A percentile compares a stretch with the other conserved stretches of the same genome.
Conservation (phyloP, 2,797 vertebrate genomes). For the Antennarius maculatus region DNA sequence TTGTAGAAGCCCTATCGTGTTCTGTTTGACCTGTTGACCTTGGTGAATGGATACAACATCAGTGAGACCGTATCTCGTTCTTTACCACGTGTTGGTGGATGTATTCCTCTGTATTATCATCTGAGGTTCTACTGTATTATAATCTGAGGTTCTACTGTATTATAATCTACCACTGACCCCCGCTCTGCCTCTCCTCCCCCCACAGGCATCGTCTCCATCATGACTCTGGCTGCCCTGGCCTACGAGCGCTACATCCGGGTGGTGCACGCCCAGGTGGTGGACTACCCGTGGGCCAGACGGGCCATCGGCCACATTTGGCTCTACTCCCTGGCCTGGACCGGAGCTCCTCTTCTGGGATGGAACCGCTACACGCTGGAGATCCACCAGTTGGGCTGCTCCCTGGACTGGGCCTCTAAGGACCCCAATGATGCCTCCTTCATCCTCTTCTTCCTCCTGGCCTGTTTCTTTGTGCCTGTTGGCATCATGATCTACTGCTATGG, state of each 20-base stretch:
- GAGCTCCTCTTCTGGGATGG: constrained; percentile 92
- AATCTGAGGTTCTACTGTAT: no score
- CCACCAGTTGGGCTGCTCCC: constrained; percentile 89
- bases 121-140: no score
- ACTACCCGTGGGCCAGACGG: constrained; percentile 91
- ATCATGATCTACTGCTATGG: constrained; percentile 93
- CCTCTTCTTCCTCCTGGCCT: constrained; percentile 91
- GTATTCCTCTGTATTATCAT: no score
- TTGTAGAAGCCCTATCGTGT: no score
- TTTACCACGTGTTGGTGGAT: no score
- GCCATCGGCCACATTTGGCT: constrained; percentile 93
- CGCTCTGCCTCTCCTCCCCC: not conserved
- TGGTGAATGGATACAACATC: no score
- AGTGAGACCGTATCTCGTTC: no score
- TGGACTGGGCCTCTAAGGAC: constrained; percentile 91
- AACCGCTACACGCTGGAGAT: constrained; percentile 92
- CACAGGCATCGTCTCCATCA: constrained; percentile 92
- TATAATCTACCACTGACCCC: constrained; percentile 36
- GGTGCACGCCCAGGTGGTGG: constrained; percentile 90
- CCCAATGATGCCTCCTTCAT: constrained; percentile 90
- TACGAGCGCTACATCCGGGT: constrained; percentile 93
- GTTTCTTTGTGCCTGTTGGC: constrained; percentile 88
- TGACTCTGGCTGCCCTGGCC: constrained; percentile 89
- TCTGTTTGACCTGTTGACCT: no score
- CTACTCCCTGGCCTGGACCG: constrained; percentile 92